phyloP scores from a whole-genome alignment of 2,113 vertebrate species.

The Morone chrysops region DNA sequence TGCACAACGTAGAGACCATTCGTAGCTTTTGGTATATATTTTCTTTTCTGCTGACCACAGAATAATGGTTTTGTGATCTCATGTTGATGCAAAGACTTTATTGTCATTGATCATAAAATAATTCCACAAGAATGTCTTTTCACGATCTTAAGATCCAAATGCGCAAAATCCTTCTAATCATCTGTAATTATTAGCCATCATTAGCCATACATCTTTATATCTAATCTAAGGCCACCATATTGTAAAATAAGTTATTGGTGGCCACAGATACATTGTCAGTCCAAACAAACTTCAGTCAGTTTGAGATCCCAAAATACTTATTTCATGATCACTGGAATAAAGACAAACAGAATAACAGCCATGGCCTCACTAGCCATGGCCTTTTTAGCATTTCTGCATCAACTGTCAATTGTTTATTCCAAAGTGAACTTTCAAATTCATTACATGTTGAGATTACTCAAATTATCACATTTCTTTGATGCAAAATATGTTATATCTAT shows the following conservation, averaged over 20 bases:
- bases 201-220: background rate
- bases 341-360: fast-evolving
- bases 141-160: background rate
- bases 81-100: background rate
- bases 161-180: background rate
- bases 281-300: background rate
- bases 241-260: background rate
- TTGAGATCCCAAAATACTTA: background rate
- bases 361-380: background rate
- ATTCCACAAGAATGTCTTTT: background rate
- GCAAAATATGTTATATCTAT: background rate
- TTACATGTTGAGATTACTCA: background rate
- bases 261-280: background rate
- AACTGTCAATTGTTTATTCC: background rate
- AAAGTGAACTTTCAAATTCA: background rate
- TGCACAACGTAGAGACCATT: background rate
- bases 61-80: background rate
- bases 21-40: background rate
- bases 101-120: background rate
- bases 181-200: background rate
- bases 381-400: background rate
- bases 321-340: background rate
- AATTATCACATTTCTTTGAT: background rate
- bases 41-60: background rate
- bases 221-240: background rate